These are phyloP conservation scores for Doris montereyensis DNA, from an alignment of 2,888 invertebrate species.

Conservation along the genomic window DNA sequence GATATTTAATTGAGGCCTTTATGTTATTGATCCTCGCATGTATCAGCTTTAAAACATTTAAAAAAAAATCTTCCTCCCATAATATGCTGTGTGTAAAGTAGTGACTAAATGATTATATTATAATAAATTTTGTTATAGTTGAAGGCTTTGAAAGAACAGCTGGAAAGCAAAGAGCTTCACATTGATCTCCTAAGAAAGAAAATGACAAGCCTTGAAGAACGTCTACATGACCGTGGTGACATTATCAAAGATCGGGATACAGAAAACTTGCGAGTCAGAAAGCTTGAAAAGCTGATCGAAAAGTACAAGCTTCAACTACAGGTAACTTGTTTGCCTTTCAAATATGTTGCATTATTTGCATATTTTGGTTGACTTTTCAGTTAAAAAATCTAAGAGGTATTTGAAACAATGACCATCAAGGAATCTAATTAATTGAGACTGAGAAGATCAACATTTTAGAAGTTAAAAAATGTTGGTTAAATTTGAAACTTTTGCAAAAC, in stretches of 20 bases:
- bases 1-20: no score
- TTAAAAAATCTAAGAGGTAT: no score
- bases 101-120: background rate
- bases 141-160: slow-evolving; percentile 88
- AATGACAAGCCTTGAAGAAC: slow-evolving; percentile 75
- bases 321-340: no score
- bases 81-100: background rate
- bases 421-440: no score
- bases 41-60: background rate
- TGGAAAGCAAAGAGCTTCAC: slow-evolving; percentile 92
- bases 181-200: slow-evolving; percentile 90
- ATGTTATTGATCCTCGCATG: no score
- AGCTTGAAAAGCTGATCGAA: slow-evolving; percentile 87
- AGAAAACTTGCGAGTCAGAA: slow-evolving; percentile 72
- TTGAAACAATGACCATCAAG: no score
- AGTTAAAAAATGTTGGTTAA: no score
- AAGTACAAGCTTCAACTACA: slow-evolving; percentile 84
- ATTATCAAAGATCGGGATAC: slow-evolving; percentile 67
- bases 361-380: no score
- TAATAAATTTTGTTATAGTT: slow-evolving; percentile 78
- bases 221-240: slow-evolving; percentile 62
- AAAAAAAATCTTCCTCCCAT: background rate
- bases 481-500: no score
- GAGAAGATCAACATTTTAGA: no score
- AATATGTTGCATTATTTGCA: no score